Evolutionary conservation across 2,113 vertebrate species (phyloP).

Genomic region (Galemys pyrenaicus): DNA sequence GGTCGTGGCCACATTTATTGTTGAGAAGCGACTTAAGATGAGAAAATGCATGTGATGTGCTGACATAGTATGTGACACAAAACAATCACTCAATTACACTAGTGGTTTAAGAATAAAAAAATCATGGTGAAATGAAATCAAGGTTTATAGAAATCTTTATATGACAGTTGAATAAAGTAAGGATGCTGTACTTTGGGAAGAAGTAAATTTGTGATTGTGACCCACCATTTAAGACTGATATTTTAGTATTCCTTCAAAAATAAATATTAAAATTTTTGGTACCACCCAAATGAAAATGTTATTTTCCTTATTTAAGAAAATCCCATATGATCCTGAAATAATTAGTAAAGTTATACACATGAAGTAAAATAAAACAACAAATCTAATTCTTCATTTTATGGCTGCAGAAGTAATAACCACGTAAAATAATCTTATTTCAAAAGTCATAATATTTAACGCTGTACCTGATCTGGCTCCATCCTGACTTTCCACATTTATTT

Average conservation of each 20-base stretch:
- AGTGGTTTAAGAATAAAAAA: not conserved
- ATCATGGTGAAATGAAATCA: not conserved
- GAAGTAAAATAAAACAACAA: slow-evolving; percentile 20
- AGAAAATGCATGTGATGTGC: not conserved
- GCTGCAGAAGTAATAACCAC: slow-evolving; percentile 38
- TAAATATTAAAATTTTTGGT: slow-evolving; percentile 13
- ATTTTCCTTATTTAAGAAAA: slow-evolving; percentile 15
- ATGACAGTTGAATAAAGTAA: not conserved
- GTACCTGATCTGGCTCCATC: not conserved
- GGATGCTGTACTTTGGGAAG: not conserved
- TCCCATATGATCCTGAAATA: not conserved
- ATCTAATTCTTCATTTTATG: slow-evolving; percentile 47
- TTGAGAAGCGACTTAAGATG: not conserved
- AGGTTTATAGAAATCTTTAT: slow-evolving; percentile 37
- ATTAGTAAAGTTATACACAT: not conserved
- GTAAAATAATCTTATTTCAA: slow-evolving; percentile 53
- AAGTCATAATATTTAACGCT: not conserved
- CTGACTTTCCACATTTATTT: not conserved
- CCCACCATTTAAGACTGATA: not conserved
- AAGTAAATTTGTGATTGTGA: not conserved
- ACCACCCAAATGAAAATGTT: not conserved
- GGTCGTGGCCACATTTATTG: not conserved
- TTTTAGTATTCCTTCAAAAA: not conserved
- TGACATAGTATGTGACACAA: not conserved
- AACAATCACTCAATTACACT: not conserved